phyloP scores from a whole-genome alignment of 1,140 invertebrate species.

The Paralvinella palmiformis region DNA sequence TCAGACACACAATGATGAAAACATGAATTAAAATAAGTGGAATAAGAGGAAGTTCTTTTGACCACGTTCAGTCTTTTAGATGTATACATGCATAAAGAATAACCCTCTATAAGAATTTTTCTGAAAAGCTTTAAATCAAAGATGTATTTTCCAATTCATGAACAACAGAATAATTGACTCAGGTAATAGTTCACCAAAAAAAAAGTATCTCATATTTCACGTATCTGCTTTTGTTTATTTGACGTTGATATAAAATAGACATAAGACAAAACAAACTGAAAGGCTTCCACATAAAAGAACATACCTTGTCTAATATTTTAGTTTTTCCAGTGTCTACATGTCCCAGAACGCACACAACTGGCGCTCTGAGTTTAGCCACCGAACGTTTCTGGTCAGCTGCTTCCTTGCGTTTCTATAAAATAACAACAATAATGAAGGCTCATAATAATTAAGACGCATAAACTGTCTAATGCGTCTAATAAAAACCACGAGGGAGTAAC shows the following conservation, averaged over 20 bases:
- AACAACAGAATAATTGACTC: no score
- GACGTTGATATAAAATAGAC: conserved; percentile 4
- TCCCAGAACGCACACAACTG: conserved; percentile 97
- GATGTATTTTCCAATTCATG: no score
- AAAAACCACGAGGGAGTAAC: no score
- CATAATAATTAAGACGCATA: no score
- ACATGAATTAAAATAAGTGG: no score
- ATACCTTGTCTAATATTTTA: conserved; percentile 91
- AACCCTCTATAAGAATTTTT: no score
- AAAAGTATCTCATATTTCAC: conserved; percentile 12
- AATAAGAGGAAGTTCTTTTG: no score
- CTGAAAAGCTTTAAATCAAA: no score
- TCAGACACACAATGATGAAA: no score
- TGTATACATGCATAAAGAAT: no score
- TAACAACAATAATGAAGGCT: conserved; percentile 21
- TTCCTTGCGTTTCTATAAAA: conserved; percentile 66
- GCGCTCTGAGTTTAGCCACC: conserved; percentile 77
- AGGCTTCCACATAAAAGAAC: neutral
- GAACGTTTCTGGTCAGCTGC: conserved; percentile 76
- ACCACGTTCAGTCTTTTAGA: no score
- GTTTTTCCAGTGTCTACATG: conserved; percentile 99
- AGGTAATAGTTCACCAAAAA: conserved; percentile 8
- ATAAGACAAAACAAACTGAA: neutral
- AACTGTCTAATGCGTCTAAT: no score
- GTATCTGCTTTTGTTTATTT: neutral